Conservation (phyloP, 2,113 vertebrate genomes). For the Henicopernis longicauda region DNA sequence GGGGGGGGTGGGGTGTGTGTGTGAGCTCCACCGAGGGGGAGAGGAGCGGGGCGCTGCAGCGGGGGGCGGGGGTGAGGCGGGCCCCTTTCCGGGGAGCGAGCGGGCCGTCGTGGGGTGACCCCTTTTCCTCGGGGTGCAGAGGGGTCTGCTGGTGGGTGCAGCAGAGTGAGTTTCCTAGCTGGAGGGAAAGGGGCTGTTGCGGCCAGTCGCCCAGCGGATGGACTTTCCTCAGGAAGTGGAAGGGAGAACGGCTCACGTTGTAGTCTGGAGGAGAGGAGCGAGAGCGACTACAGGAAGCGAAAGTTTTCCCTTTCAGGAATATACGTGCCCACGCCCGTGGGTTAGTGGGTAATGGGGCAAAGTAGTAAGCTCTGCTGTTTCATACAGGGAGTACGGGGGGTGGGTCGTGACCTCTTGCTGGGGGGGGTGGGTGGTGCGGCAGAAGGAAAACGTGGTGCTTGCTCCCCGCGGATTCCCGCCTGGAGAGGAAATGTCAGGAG, state of each 20-base stretch:
- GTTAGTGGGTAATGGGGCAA: background rate
- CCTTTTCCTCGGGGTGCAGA: background rate
- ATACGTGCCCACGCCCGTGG: fast-evolving
- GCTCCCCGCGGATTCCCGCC: fast-evolving
- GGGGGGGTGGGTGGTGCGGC: background rate
- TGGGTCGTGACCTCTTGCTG: no score
- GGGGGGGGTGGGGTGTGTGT: no score
- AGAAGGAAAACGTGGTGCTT: background rate
- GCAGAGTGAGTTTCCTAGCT: no score
- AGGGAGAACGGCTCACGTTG: background rate
- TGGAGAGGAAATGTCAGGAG: background rate
- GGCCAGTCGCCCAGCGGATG: background rate
- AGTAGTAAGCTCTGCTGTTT: background rate
- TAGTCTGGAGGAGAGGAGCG: background rate
- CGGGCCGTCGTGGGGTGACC: background rate
- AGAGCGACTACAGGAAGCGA: background rate
- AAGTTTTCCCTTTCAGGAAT: background rate
- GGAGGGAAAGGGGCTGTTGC: background rate
- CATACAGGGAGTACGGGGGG: fast-evolving
- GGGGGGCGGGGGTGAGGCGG: no score
- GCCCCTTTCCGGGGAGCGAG: no score
- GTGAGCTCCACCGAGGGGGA: no score
- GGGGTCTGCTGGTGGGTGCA: background rate
- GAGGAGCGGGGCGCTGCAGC: no score
- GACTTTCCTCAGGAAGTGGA: background rate